Base-by-base conservation (phyloP, 2,888 invertebrate species). In the Thalpophila matura region DNA sequence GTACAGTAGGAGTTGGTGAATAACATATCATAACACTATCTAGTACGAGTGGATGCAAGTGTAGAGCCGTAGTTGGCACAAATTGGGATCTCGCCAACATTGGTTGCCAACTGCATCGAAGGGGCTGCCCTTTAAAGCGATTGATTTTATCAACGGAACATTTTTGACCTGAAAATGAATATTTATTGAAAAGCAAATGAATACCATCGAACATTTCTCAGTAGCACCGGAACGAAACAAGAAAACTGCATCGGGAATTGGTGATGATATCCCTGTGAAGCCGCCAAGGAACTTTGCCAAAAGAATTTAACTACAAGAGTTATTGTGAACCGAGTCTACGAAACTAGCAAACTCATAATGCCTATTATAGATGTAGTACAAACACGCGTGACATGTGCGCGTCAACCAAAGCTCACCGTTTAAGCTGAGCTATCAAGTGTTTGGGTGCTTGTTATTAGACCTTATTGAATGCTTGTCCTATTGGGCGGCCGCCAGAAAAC, bases 51-150 rank as follows among this genome's bases (percentile, higher is more conserved):
- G 75, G 82, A 76, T 81, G 81, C 81, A 71, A 83, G 76, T 84
- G 80, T 79, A 83, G 68, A 80, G 70, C 88, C 88, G 78, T 84
- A 86, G 83, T 84, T 79, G 82, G 84, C 82, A 82, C 85, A 87
- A 89, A 87, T 92, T 93, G 91, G 91, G 88, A 76, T 79, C 80
- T 76, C 79, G 93, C 93, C 92, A 92, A 85, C 78, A 56, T 77
- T 70, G 66, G 67, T 81, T 90, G 92, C 91, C 91, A 93, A 90
- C 82, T 87, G 84, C 86, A 89, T 76, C 83, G 83, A 85, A 89
- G 63, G 85, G 86, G 80, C 79, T 82, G 86, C 85, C 89, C 89
- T 89, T 88, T 84, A 74, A 68, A 81, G 76, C 83, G 77, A 86
- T 85, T 84, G 82, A 86, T 85, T 83, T 78, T 80, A 86, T 85